Evolutionary conservation across 1,140 invertebrate genomes (phyloP), one percentile per base, ranked within the genome.

Genomic region (Aphidius gifuensis): DNA sequence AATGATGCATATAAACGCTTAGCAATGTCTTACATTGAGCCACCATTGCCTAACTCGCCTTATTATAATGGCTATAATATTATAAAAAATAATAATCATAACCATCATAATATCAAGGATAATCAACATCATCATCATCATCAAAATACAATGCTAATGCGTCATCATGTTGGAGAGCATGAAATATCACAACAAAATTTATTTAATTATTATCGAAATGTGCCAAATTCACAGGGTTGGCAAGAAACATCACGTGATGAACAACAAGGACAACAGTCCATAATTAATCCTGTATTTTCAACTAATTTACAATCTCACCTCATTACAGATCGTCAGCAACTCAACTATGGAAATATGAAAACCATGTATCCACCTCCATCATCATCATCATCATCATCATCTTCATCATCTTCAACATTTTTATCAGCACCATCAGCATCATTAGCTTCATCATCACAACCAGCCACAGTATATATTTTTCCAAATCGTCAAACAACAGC

Each of bases 241-340:
- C 38, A 53, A 38, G 32, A 55, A 5, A 53, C 8, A 53, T 11
- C 21, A 38, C n/a, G 47, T 5, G 9, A 42, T 32, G 64, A 65
- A 56, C 64, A 62, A 47, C 55, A 65, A 40, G 9, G 9, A 42
- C 63, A 47, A 38, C 63, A 61, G 43, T 48, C 56, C 5, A 59
- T 53, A 32, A 44, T 60, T 9, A 39, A 39, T 46, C 40, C 47
- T 38, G 46, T 58, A 42, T 39, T 43, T 42, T 51, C 54, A 39
- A 39, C 64, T 65, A 65, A 75, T 65, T 69, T 72, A 43, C 58
- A 51, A 64, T 79, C 77, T 78, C 77, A 80, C 73, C 69, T 78
- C 72, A 58, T 80, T 80, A 58, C 78, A 80, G 77, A 79, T 80
- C 57, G 70, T 54, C 71, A 72, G 68, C 70, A 73, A 45, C 68